A percentile compares a stretch with the other conserved stretches of the same genome.
Evolutionary conservation across 2,888 invertebrate genomes (phyloP).

Genomic region (Drosophila nr. perissopoda): DNA sequence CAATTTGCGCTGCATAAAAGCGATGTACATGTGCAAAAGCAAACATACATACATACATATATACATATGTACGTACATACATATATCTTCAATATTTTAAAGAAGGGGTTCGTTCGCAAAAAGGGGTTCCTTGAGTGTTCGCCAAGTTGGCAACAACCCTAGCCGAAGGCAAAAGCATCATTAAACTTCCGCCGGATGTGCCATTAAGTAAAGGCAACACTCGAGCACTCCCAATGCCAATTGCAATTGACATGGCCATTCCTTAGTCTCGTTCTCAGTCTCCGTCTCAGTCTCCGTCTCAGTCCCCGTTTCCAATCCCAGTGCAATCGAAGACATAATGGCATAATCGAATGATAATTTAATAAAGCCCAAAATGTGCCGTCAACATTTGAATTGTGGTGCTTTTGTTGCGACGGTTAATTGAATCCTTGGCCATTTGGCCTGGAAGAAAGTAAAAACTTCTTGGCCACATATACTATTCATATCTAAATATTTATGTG

Average conservation of each 20-base stretch:
- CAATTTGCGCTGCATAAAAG: slow-evolving; percentile 66
- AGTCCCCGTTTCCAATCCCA: slow-evolving; percentile 40
- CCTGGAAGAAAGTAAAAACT: slow-evolving; percentile 32
- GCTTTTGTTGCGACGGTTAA: slow-evolving; percentile 56
- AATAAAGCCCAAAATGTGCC: slow-evolving; percentile 74
- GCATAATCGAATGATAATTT: slow-evolving; percentile 81
- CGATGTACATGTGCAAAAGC: slow-evolving; percentile 8
- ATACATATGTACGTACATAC: slow-evolving; percentile 1
- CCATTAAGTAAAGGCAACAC: slow-evolving; percentile 55
- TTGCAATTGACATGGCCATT: slow-evolving; percentile 41
- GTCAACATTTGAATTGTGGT: slow-evolving; percentile 79
- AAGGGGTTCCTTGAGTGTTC: slow-evolving; percentile 50
- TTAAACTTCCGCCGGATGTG: slow-evolving; percentile 77
- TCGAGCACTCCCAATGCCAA: slow-evolving; percentile 14
- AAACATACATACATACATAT: slow-evolving; percentile 7
- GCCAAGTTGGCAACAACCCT: slow-evolving; percentile 56
- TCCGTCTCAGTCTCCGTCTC: not conserved
- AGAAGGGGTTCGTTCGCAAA: slow-evolving; percentile 48
- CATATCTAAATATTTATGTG: slow-evolving; percentile 43
- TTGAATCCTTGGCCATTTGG: slow-evolving; percentile 66
- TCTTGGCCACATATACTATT: slow-evolving; percentile 33
- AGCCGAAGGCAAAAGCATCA: slow-evolving; percentile 48
- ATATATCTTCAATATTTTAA: slow-evolving; percentile 40
- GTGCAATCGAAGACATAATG: slow-evolving; percentile 76
- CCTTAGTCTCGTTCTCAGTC: not conserved